Percentiles rank a stretch among this genome's conserved stretches.
Evolutionary conservation across 64 coral and sea anemone species (phyloP).

Genomic region (Stichodactyla mertensii): DNA sequence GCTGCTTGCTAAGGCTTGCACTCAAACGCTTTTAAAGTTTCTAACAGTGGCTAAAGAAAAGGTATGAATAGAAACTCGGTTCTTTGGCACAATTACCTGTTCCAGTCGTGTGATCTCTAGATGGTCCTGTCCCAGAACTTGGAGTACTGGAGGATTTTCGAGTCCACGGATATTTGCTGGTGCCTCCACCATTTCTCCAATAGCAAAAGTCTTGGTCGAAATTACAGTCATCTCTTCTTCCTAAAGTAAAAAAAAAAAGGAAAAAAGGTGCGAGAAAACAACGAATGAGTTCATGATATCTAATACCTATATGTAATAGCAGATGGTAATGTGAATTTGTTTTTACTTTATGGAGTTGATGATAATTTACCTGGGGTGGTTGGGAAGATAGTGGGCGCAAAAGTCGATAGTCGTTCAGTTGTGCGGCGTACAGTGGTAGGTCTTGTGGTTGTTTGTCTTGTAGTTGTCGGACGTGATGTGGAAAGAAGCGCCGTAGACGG

Average conservation of each 20-base stretch:
- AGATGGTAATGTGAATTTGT: no score
- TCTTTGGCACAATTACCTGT: conserved; percentile 36
- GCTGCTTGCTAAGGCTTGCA: no score
- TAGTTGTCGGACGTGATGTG: not conserved
- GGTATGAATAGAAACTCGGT: not conserved
- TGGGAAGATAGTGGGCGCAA: not conserved
- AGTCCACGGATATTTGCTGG: conserved; percentile 29
- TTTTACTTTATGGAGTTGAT: not conserved
- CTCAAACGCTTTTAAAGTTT: not conserved
- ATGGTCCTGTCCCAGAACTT: conserved; percentile 42
- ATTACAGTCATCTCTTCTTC: not conserved
- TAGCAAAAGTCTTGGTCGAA: conserved; percentile 41
- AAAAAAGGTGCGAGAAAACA: not conserved
- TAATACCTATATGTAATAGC: no score
- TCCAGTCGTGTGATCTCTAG: conserved; percentile 56
- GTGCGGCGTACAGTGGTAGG: not conserved
- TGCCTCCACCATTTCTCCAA: conserved; percentile 45
- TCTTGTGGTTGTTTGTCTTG: not conserved
- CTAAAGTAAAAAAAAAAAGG: not conserved
- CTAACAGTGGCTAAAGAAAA: not conserved
- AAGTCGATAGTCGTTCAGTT: not conserved
- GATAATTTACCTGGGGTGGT: not conserved
- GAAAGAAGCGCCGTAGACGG: not conserved
- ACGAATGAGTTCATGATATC: not conserved
- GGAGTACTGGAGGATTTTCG: conserved; percentile 36